phyloP scores from a whole-genome alignment of 2,888 invertebrate genomes.

The Lottia gigantea region DNA sequence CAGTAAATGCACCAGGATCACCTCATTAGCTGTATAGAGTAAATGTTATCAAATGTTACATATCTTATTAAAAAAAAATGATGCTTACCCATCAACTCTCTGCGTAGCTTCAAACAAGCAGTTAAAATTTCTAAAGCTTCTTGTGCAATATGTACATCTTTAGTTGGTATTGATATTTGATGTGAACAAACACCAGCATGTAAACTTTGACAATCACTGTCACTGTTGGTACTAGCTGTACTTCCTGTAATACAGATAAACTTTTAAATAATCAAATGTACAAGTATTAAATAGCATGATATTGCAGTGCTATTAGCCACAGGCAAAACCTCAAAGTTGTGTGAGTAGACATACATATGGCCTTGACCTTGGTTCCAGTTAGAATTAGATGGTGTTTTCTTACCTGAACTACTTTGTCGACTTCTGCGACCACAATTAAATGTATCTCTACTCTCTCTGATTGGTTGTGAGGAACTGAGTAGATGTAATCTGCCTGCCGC shows the following conservation, averaged over 20 bases:
- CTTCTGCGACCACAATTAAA: slow-evolving; percentile 62
- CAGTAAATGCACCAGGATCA: no score
- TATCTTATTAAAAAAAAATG: not conserved
- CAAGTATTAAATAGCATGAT: not conserved
- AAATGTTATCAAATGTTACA: no score
- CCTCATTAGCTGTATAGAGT: no score
- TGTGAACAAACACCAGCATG: slow-evolving; percentile 68
- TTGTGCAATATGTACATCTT: slow-evolving; percentile 68
- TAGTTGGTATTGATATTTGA: slow-evolving; percentile 63
- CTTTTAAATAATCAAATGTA: no score
- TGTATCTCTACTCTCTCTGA: slow-evolving; percentile 60
- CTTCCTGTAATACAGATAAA: slow-evolving; percentile 57
- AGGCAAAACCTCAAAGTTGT: no score
- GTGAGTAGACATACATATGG: no score
- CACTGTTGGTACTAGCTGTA: slow-evolving; percentile 68
- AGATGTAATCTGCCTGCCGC: slow-evolving; percentile 70
- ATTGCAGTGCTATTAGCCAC: no score
- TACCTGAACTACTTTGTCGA: slow-evolving; percentile 69
- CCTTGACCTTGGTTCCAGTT: no score
- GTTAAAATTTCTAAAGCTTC: slow-evolving; percentile 69
- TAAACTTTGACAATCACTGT: slow-evolving; percentile 61
- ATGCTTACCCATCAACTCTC: slow-evolving; percentile 63
- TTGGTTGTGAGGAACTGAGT: slow-evolving; percentile 64
- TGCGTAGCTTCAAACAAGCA: slow-evolving; percentile 68
- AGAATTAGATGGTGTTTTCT: not conserved